Base-by-base conservation (phyloP, 2,113 vertebrate genomes). In the Eonycteris spelaea region DNA sequence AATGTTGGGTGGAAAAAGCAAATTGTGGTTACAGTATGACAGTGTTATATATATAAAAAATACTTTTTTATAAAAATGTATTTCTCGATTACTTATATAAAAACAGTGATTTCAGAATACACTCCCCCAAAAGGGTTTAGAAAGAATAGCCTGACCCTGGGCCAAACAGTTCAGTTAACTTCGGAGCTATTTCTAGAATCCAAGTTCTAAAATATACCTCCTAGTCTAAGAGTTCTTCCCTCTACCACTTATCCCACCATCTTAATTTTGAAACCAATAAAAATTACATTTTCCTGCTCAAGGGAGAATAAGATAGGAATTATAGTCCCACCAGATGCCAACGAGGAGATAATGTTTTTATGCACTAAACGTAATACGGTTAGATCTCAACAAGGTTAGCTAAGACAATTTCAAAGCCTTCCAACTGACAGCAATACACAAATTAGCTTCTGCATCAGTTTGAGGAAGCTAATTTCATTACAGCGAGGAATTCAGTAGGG, bases 401-500 rank as follows among this genome's bases (percentile, higher is more conserved):
- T 1, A 70, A 97, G 84, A 80, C 70, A 90, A 90, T 92, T 94
- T 86, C 94, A 94, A 96, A 96, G 87, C 90, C 74, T 92, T 97
- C 90, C 35, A 30, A 6, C 83, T 83, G 95, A 96, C 84, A 94
- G 94, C 77, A 30, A 82, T 15, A 30, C 59, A 78, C 92, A 98
- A 95, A 97, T 95, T 80, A 90, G 80, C 90, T 94, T 89, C 90
- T n/a, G 0, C 79, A 14, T 92, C 71, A n/a, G 43, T 94, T 97
- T 85, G 85, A 75, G 90, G 91, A 97, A 97, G 96, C 84, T 48
- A 88, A 97, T 96, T 95, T 95, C 38, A 63, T 67, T 48, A 73
- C 16, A 5, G 61, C 7, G n/a, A 94, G 80, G 86, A 96, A 95
- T 95, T 94, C 94, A 85, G 57, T 26, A 22, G 91, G 73, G 93